Percentiles rank a stretch among this genome's conserved stretches.
These are phyloP conservation scores for Pipa parva DNA, from an alignment of 2,113 vertebrate species.

Conservation along the genomic window DNA sequence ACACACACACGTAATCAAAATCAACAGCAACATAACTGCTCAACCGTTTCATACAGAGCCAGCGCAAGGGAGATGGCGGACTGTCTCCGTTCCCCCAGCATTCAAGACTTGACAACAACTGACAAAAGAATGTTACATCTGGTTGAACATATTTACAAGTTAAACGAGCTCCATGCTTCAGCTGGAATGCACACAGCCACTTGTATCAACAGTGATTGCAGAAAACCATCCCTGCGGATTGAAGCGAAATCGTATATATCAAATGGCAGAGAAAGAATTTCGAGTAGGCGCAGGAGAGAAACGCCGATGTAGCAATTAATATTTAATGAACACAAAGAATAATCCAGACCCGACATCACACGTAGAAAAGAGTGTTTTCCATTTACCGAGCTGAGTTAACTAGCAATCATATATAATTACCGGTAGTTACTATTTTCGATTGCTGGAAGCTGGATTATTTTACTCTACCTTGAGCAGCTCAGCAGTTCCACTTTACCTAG, in stretches of 20 bases:
- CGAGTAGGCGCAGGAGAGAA: constrained; percentile 10
- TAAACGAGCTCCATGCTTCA: constrained; percentile 3
- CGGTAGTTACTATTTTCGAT: neutral
- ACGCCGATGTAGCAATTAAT: constrained; percentile 24
- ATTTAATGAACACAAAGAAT: constrained; percentile 16
- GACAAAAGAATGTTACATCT: constrained; percentile 3
- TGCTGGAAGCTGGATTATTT: neutral
- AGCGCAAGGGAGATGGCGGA: too few relatives aligned
- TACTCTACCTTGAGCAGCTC: neutral
- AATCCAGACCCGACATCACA: constrained; percentile 1
- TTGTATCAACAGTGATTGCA: constrained; percentile 1
- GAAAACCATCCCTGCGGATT: neutral
- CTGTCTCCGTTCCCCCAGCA: too few relatives aligned
- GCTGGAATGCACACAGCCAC: neutral
- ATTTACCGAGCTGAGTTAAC: neutral
- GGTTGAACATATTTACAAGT: constrained; percentile 18
- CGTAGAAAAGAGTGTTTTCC: neutral
- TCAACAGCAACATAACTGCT: too few relatives aligned
- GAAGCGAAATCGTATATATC: constrained; percentile 5
- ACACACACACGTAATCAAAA: too few relatives aligned
- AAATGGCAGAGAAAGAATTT: constrained; percentile 12
- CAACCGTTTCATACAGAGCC: too few relatives aligned
- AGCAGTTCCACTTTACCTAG: too few relatives aligned
- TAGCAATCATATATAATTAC: constrained; percentile 19
- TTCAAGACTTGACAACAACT: neutral